Evolutionary conservation across 2,888 invertebrate genomes (phyloP).

Genomic region (Oxyteleia sp.): DNA sequence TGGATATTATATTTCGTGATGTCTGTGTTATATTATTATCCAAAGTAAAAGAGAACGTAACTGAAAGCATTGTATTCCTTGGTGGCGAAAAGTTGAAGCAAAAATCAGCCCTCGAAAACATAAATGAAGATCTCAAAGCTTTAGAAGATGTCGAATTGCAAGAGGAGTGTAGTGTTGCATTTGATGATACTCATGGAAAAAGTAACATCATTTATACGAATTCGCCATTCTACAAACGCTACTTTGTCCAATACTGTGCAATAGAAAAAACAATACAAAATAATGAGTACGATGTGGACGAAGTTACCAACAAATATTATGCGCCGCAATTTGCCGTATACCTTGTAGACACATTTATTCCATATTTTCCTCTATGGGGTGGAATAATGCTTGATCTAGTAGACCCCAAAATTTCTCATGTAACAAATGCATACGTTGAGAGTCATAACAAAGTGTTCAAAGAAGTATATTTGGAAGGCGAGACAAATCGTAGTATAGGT

Average conservation of each 20-base stretch:
- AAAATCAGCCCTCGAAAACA: conserved; percentile 14
- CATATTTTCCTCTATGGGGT: conserved; percentile 64
- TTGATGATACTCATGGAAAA: neutral
- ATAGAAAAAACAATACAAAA: neutral
- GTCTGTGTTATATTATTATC: conserved; percentile 13
- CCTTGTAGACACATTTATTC: conserved; percentile 57
- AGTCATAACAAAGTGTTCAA: conserved; percentile 47
- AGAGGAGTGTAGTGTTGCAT: neutral
- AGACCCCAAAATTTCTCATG: conserved; percentile 47
- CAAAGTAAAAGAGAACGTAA: neutral
- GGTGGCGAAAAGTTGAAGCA: conserved; percentile 18
- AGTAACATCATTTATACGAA: conserved; percentile 42
- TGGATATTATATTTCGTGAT: conserved; percentile 47
- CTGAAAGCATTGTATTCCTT: conserved; percentile 16
- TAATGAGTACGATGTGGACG: neutral
- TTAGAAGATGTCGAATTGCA: conserved; percentile 21
- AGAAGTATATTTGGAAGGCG: conserved; percentile 12
- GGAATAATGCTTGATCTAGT: conserved; percentile 60
- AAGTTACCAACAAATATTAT: conserved; percentile 42
- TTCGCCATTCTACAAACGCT: conserved; percentile 54
- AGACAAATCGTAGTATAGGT: conserved; percentile 11
- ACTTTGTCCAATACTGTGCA: neutral
- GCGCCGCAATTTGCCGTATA: conserved; percentile 64
- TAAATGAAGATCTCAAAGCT: conserved; percentile 11
- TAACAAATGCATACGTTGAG: conserved; percentile 71